Percentiles rank a stretch among this genome's conserved stretches.
These are phyloP conservation scores for Argyrosomus regius DNA, from an alignment of 2,797 vertebrate species.

Conservation along the genomic window DNA sequence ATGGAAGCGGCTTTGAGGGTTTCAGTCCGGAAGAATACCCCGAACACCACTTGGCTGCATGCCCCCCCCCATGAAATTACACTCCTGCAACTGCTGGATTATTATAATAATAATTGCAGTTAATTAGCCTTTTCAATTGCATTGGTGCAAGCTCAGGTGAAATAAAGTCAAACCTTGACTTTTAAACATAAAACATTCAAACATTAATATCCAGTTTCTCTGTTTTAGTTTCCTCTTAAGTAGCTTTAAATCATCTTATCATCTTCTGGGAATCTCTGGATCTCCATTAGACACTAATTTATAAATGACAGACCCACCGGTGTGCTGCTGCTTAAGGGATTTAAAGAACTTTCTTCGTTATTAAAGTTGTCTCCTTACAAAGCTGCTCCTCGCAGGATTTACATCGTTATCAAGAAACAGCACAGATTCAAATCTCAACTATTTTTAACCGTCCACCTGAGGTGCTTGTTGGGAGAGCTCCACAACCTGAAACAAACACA, in stretches of 20 bases:
- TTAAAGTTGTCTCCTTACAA: neutral
- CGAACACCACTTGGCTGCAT: neutral
- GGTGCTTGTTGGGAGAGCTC: neutral
- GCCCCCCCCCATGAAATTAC: neutral
- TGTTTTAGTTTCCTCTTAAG: neutral
- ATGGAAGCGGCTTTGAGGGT: constrained; percentile 17
- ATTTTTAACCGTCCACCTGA: neutral
- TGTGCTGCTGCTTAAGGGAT: neutral
- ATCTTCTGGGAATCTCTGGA: neutral
- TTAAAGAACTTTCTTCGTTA: neutral
- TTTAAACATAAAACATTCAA: neutral
- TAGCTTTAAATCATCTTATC: neutral
- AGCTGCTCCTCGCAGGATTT: neutral
- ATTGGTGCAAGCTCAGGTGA: neutral
- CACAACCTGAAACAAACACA: neutral
- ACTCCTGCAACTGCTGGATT: too few species aligned
- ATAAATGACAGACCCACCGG: neutral
- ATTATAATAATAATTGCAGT: neutral
- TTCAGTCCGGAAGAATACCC: neutral
- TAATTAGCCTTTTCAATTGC: neutral
- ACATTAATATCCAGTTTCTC: neutral
- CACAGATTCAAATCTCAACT: neutral
- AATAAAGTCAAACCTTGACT: neutral
- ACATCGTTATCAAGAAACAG: neutral
- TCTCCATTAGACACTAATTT: neutral